Base-by-base conservation (phyloP, 2,113 vertebrate genomes). In the Orientallactaga bullata region DNA sequence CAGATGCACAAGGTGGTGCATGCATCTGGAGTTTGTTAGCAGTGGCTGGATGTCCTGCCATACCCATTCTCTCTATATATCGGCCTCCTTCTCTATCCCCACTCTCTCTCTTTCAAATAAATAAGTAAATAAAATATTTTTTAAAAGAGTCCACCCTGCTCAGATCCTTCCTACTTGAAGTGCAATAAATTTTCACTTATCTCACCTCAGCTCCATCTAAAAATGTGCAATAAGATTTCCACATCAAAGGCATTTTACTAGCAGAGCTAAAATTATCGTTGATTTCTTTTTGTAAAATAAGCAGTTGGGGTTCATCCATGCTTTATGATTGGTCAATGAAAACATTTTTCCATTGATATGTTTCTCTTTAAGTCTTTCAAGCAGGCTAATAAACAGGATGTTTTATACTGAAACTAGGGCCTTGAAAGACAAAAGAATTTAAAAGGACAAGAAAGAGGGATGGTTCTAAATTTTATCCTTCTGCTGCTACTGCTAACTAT, bases 91-190 rank as follows among this genome's bases (percentile, higher is more conserved):
- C 42, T 47, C 42, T 47, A 5, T 47, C 42, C 42, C 42, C 42
- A n/a, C 42, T 47, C 42, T 47, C 42, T 47, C 42, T 47, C 42
- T 47, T 47, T 47, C 42, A 47, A 47, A 47, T 47, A 47, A 47
- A 47, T 47, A 47, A 47, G 8, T 47, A 47, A 47, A 47, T 47
- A 47, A 47, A 47, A 47, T 47, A 47, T 47, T 47, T 47, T 47
- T 47, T 6, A 47, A 47, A 6, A 90, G 65, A 79, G 51, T 72
- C 66, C 47, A 95, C 39, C 60, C 71, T 94, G 88, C 72, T 39
- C 58, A 95, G 63, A 91, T 94, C 11, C 30, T 87, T 86, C 85
- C 79, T 81, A 79, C 61, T 85, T 90, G 85, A 82, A 95, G 77
- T 68, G 91, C 61, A 88, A 79, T 85, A 94, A 95, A 96, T 20